Percentiles rank a stretch among this genome's conserved stretches.
These are phyloP conservation scores for Tenthredo amoena DNA, from an alignment of 2,888 invertebrate species.

Conservation along the genomic window DNA sequence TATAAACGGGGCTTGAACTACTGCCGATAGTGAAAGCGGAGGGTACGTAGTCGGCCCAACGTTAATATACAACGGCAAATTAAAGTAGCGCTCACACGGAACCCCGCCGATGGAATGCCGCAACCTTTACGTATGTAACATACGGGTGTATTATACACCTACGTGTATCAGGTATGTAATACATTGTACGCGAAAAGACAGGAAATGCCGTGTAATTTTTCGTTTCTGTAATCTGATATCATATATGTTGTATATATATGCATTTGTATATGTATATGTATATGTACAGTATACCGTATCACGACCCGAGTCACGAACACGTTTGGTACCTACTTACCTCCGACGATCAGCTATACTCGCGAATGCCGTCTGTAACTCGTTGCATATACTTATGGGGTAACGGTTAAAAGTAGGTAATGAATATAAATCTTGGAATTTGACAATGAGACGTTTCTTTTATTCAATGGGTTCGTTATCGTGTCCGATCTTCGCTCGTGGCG, in stretches of 20 bases:
- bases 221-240: slow-evolving; percentile 1
- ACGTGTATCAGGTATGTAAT: background rate
- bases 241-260: background rate
- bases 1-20: slow-evolving; percentile 36
- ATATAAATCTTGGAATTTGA: background rate
- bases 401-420: background rate
- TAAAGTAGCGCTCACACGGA: slow-evolving; percentile 36
- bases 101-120: background rate
- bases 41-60: slow-evolving; percentile 24
- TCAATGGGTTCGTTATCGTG: background rate
- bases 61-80: slow-evolving; percentile 29
- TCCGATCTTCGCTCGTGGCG: background rate
- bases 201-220: slow-evolving; percentile 25
- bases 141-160: background rate
- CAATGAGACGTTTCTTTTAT: background rate
- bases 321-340: background rate
- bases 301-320: background rate
- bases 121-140: no score
- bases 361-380: background rate
- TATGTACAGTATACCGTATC: background rate
- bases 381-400: background rate
- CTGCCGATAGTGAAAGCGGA: slow-evolving; percentile 46
- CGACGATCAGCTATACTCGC: background rate
- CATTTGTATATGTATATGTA: background rate
- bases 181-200: slow-evolving; percentile 5